A percentile compares a stretch with the other conserved stretches of the same genome.
phyloP scores from a whole-genome alignment of 2,113 vertebrate species.

The Burhinus bistriatus region DNA sequence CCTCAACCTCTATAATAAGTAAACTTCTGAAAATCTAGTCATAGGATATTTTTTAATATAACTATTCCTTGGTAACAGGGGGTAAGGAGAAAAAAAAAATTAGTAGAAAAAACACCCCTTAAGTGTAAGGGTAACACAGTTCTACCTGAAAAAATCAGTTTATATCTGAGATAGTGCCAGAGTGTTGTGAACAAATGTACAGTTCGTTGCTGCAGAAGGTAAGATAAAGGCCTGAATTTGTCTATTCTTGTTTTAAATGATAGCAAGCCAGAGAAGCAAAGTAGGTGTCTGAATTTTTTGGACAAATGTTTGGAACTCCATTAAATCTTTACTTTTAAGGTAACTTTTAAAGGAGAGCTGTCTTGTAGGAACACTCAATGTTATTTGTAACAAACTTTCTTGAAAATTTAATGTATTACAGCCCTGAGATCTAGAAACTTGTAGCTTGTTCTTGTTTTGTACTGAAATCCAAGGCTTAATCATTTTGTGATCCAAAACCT shows the following conservation, averaged over 20 bases:
- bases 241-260: not conserved
- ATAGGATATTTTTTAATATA: not conserved
- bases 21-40: not conserved
- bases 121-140: not conserved
- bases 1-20: not conserved
- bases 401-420: not conserved
- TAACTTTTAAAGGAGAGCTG: not conserved
- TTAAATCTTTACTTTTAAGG: not conserved
- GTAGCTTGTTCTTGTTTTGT: not conserved
- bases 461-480: not conserved
- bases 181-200: not conserved
- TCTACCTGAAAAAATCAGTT: not conserved
- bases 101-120: fast-evolving
- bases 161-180: not conserved
- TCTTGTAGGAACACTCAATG: not conserved
- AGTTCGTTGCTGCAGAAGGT: not conserved
- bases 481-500: not conserved
- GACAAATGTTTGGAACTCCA: not conserved
- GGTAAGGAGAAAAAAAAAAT: not conserved
- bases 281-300: not conserved
- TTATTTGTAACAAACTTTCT: not conserved
- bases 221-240: not conserved
- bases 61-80: not conserved
- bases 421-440: not conserved
- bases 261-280: not conserved